These are phyloP conservation scores for Chrysochloris asiatica DNA, from an alignment of 2,113 vertebrate species.

Conservation along the genomic window DNA sequence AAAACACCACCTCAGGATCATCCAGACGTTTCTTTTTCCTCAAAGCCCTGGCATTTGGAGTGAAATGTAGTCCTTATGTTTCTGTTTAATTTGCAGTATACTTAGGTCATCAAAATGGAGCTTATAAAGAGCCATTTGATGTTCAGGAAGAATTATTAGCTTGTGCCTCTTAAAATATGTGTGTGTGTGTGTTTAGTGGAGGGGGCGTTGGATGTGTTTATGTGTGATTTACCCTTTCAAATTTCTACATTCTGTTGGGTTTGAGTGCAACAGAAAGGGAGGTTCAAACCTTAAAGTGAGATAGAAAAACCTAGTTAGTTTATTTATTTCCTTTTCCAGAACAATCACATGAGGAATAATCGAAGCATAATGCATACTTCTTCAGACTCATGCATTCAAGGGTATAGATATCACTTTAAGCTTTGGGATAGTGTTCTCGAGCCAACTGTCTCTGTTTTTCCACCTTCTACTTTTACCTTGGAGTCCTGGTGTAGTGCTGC, in stretches of 20 bases:
- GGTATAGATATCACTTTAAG: neutral
- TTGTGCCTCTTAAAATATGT: slow-evolving; percentile 62
- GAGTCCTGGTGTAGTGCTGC: too few relatives aligned
- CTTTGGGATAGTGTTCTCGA: neutral
- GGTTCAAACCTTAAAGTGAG: neutral
- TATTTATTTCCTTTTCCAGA: neutral
- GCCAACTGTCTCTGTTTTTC: neutral
- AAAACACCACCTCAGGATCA: slow-evolving; percentile 47
- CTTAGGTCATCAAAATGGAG: slow-evolving; percentile 74
- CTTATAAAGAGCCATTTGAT: slow-evolving; percentile 72
- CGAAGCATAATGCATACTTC: rapidly evolving
- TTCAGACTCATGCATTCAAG: neutral
- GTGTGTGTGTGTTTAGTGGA: neutral
- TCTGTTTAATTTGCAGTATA: slow-evolving; percentile 72
- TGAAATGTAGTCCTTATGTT: slow-evolving; percentile 76
- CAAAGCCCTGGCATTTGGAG: slow-evolving; percentile 59
- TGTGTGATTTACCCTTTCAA: slow-evolving; percentile 2
- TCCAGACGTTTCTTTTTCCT: slow-evolving; percentile 66
- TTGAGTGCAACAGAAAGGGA: slow-evolving; percentile 36
- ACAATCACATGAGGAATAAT: neutral
- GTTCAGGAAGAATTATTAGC: slow-evolving; percentile 76
- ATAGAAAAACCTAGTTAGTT: neutral
- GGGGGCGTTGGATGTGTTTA: neutral
- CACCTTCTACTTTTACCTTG: neutral
- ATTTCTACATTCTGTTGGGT: neutral